Evolutionary conservation across 2,888 invertebrate genomes (phyloP).

Genomic region (Allygus modestus): DNA sequence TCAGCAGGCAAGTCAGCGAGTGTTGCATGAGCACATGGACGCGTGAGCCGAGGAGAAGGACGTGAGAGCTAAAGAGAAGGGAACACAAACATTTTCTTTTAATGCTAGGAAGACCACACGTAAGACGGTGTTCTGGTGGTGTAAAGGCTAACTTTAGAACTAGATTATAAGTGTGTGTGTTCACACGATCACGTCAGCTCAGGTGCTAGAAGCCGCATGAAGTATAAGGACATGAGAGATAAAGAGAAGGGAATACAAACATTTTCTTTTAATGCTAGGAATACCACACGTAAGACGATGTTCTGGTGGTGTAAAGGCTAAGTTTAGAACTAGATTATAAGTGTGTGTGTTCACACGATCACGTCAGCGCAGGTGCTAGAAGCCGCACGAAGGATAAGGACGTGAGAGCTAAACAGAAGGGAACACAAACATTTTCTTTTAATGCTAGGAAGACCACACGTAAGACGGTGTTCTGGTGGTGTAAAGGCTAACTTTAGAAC

Average conservation of each 20-base stretch:
- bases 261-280: not conserved
- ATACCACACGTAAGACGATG: not conserved
- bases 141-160: not conserved
- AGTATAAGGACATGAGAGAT: too few species aligned
- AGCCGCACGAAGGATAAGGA: not conserved
- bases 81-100: not conserved
- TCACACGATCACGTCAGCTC: not conserved
- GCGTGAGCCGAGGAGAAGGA: not conserved
- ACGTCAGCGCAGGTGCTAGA: not conserved
- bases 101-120: not conserved
- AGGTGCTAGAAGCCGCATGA: not conserved
- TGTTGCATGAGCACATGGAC: not conserved
- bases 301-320: not conserved
- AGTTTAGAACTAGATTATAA: not conserved
- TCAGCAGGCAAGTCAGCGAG: not conserved
- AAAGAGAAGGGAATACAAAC: not conserved
- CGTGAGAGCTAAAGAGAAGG: not conserved
- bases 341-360: conserved; percentile 4
- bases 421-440: not conserved
- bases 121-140: not conserved
- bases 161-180: conserved; percentile 15
- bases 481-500: not conserved
- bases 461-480: not conserved
- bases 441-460: not conserved
- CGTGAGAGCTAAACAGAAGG: not conserved